Base-by-base conservation (phyloP, 2,888 invertebrate species). In the Prenolepis imparis region DNA sequence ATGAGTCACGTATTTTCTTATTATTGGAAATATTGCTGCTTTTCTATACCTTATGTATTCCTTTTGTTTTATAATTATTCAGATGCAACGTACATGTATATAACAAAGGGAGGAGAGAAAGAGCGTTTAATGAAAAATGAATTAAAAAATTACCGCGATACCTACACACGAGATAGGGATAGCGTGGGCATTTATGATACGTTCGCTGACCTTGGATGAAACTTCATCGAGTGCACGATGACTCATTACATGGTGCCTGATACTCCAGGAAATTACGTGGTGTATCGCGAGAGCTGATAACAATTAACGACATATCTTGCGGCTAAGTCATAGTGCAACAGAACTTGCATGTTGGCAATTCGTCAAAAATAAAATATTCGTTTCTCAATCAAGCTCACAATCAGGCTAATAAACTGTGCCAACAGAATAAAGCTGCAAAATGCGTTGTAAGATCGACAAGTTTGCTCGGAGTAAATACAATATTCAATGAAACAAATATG, bases 211-310 rank as follows among this genome's bases (percentile, higher is more conserved):
- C 86, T 86, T 86, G 86, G 11, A 18, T 32, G 44, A 85, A 63
- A 73, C 68, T 85, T 85, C 73, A 36, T 57, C 61, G 32, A 39
- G 41, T 82, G 61, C 66, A 21, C 36, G 41, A 41, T 88, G 89
- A 89, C 83, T 89, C 89, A 87, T 84, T 44, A 39, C 12, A 44
- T 0, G 63, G 21, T 44, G 73, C 77, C 74, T 52, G 75, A 32
- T 83, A 39, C 52, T 21, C 12, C 85, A 68, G 89, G 84, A 88
- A 89, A 84, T 89, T 85, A 84, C 80, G 75, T 77, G 70, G 39
- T 48, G 39, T 82, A 83, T 85, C 80, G 59, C 48, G 66, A 52
- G 55, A 64, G 77, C 55, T 63, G 88, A 89, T 88, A 89, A 87
- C 59, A 59, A 77, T 80, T 68, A n/a, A 75, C 52, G 67, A 74